Base-by-base conservation (phyloP, 2,888 invertebrate species). In the Platerodrilus igneus region DNA sequence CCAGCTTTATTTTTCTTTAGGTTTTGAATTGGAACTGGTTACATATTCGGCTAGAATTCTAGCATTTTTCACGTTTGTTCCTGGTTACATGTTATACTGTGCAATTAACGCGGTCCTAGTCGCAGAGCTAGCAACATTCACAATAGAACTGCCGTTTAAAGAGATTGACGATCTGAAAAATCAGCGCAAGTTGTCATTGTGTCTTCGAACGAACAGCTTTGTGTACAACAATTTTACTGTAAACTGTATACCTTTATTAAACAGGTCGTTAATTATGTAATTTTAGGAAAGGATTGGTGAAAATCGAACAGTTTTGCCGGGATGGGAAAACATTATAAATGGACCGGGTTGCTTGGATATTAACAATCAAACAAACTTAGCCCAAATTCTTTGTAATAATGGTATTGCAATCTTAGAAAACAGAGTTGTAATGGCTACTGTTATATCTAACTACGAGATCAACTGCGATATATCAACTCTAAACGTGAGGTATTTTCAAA, bases 171-270 rank as follows among this genome's bases (percentile, higher is more conserved):
- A 70, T n/a, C 54, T 71, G 7, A 50, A 50, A 9, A 37, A 47
- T 5, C 55, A 58, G 31, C 53, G 56, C 29, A 62, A 59, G 4
- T 63, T 69, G 44, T 62, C 66, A 2, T 40, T 72, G 17, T 72
- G 72, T 48, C 43, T 72, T n/a, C 58, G 71, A 36, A 64, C 59
- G 20, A 57, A 62, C 22, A 70, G 67, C 50, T 63, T 60, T 37
- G 69, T 69, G 14, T 67, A 66, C 28, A 57, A 60, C 27, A 55
- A 60, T 38, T 62, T 68, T 35, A 56, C 55, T 19, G 63, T 64
- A 52, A 34, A n/a, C 47, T 30, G 27, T 25, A 2, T 19, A 17
- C 3, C 18, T 27, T 35, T 18, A 14, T n/a, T 33, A 7, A n/a
- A 3, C 23, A n/a, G 13, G 7, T 10, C 3, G 9, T 11, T 13